Percentiles rank a stretch among this genome's conserved stretches.
These are phyloP conservation scores for Drosophila putrida DNA, from an alignment of 2,888 invertebrate species.

Conservation along the genomic window DNA sequence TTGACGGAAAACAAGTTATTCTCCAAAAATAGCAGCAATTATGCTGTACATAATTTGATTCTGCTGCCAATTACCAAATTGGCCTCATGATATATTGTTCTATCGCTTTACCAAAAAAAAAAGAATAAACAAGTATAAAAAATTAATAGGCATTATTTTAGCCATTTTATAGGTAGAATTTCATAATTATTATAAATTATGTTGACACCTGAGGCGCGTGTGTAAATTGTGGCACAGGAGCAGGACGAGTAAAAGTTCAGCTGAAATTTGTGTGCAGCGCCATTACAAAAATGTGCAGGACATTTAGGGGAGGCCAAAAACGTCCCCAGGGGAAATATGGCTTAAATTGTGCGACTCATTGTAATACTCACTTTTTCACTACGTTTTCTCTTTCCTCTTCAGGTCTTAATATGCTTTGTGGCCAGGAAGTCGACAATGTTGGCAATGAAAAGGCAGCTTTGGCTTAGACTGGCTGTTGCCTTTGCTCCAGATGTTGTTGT, in stretches of 20 bases:
- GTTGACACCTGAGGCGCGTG: conserved; percentile 76
- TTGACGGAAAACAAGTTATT: conserved; percentile 5
- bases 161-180: conserved; percentile 52
- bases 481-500: conserved; percentile 15
- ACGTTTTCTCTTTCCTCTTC: neutral
- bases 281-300: conserved; percentile 33
- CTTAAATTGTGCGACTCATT: conserved; percentile 62
- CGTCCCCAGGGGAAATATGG: conserved; percentile 53
- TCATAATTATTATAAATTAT: conserved; percentile 77
- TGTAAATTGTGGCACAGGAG: conserved; percentile 34
- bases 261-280: conserved; percentile 30
- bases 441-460: conserved; percentile 63
- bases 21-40: conserved; percentile 18
- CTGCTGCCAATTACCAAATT: conserved; percentile 39
- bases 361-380: conserved; percentile 53
- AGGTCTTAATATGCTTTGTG: conserved; percentile 53
- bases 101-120: neutral
- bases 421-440: conserved; percentile 61
- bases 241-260: conserved; percentile 32
- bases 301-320: neutral
- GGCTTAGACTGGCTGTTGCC: conserved; percentile 40
- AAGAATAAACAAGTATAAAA: neutral
- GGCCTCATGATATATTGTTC: conserved; percentile 28
- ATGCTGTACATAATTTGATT: conserved; percentile 25
- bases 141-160: conserved; percentile 34